Evolutionary conservation across 2,797 vertebrate genomes (phyloP).

Genomic region (Forpus xanthops): DNA sequence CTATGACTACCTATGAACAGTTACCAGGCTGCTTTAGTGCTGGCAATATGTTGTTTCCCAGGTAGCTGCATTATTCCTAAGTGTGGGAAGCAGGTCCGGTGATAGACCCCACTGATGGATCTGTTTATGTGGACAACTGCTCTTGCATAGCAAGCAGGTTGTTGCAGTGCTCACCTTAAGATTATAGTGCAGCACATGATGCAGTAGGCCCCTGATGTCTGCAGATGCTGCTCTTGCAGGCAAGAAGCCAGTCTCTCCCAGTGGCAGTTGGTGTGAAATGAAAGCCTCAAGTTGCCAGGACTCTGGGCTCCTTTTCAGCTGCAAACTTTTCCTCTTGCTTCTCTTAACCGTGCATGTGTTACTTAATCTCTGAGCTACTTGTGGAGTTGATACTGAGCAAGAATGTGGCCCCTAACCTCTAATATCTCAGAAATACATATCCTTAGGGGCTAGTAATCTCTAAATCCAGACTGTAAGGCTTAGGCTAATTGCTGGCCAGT

Average conservation of each 20-base stretch:
- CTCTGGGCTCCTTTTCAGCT: not conserved
- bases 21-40: not conserved
- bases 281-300: not conserved
- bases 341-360: not conserved
- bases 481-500: not conserved
- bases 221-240: not conserved
- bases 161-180: not conserved
- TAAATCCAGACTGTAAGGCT: not conserved
- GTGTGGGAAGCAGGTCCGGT: not conserved
- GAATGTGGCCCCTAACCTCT: not conserved
- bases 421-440: not conserved
- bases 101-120: not conserved
- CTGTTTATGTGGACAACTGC: not conserved
- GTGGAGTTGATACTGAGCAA: not conserved
- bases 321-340: not conserved
- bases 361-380: not conserved
- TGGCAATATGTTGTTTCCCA: not conserved
- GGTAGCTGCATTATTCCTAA: not conserved
- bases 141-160: not conserved
- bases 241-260: not conserved
- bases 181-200: not conserved
- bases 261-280: not conserved
- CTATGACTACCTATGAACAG: not conserved
- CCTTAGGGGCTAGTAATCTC: not conserved
- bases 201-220: not conserved